Evolutionary conservation across 2,888 invertebrate genomes (phyloP).

Genomic region (Microctonus aethiopoides): DNA sequence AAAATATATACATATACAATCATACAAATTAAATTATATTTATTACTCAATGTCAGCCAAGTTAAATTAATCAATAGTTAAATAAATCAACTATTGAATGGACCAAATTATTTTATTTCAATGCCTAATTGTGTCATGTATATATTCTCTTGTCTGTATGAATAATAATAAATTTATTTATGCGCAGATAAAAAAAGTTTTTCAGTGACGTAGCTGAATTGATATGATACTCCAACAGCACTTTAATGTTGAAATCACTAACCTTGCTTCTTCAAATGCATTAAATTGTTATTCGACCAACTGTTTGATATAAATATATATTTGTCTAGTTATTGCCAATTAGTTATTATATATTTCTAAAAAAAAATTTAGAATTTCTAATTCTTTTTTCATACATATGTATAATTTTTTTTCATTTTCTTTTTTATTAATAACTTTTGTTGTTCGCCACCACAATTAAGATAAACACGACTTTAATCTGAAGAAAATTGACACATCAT

Average conservation of each 20-base stretch:
- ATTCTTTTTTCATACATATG: no score
- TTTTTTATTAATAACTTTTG: not conserved
- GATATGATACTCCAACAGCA: conserved; percentile 34
- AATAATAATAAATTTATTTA: conserved; percentile 16
- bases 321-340: not conserved
- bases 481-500: conserved; percentile 51
- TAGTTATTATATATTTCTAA: not conserved
- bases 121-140: not conserved
- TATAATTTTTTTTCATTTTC: not conserved
- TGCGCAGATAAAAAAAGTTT: conserved; percentile 24
- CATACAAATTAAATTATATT: no score
- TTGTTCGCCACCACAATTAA: conserved; percentile 17
- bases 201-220: conserved; percentile 33
- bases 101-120: not conserved
- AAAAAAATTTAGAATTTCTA: no score
- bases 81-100: no score
- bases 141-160: not conserved
- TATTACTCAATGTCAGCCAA: no score
- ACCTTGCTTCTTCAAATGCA: conserved; percentile 34
- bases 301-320: no score
- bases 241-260: conserved; percentile 41
- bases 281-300: no score
- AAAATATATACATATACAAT: not conserved
- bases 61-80: no score
- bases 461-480: conserved; percentile 40